phyloP scores from a whole-genome alignment of 92 coral and sea anemone genomes.

The Palythoa heliodiscus region DNA sequence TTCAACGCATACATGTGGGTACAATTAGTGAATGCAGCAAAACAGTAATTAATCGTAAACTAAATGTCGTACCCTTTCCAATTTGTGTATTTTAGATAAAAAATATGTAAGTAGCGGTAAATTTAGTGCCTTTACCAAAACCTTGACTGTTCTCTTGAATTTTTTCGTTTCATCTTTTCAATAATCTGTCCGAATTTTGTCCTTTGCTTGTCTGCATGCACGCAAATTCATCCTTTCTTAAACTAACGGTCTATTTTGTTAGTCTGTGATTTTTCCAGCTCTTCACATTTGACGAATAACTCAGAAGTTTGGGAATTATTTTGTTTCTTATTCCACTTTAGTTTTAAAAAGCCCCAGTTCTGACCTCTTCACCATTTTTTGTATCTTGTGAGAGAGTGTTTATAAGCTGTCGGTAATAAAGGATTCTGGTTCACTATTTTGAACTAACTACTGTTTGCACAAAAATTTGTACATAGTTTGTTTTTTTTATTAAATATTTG shows the following conservation, averaged over 20 bases:
- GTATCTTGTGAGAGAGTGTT: background rate
- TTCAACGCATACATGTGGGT: background rate
- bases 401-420: background rate
- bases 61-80: background rate
- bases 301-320: background rate
- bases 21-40: background rate
- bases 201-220: background rate
- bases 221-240: background rate
- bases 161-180: constrained; percentile 1
- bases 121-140: background rate
- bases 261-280: background rate
- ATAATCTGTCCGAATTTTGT: background rate
- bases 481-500: background rate
- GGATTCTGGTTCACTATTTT: background rate
- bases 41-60: background rate
- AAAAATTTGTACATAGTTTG: constrained; percentile 20
- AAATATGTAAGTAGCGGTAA: constrained; percentile 18
- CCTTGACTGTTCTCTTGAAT: constrained; percentile 40
- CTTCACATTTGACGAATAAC: background rate
- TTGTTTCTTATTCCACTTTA: background rate
- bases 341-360: background rate
- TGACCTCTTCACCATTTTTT: background rate
- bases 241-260: background rate
- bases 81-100: background rate
- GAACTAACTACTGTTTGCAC: background rate